These are phyloP conservation scores for Pomacea canaliculata DNA, from an alignment of 2,888 invertebrate species.

Conservation along the genomic window DNA sequence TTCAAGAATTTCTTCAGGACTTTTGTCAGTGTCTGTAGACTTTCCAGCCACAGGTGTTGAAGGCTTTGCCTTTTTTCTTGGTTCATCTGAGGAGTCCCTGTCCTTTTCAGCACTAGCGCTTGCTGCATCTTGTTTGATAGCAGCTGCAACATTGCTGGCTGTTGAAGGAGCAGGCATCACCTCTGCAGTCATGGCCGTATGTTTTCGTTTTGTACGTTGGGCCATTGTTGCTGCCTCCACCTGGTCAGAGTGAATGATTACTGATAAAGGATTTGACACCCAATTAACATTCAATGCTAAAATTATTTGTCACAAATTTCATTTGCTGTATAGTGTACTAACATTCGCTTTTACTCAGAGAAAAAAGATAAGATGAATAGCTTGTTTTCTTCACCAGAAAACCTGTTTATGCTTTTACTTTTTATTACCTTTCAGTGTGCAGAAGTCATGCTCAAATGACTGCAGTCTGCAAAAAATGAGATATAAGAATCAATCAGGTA, in stretches of 20 bases:
- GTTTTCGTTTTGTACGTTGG: conserved; percentile 50
- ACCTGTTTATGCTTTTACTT: no score
- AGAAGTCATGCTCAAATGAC: no score
- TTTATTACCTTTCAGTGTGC: no score
- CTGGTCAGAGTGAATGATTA: no score
- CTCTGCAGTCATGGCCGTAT: conserved; percentile 56
- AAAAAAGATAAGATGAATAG: neutral
- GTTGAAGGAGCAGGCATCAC: conserved; percentile 52
- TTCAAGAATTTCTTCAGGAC: conserved; percentile 52
- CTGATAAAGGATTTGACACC: no score
- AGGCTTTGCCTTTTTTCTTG: conserved; percentile 32
- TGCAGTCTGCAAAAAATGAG: no score
- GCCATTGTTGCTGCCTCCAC: conserved; percentile 38
- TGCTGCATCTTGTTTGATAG: conserved; percentile 27
- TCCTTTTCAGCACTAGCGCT: conserved; percentile 20
- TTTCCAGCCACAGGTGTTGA: conserved; percentile 16
- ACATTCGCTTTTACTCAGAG: neutral
- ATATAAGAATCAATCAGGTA: no score
- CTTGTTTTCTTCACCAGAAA: no score
- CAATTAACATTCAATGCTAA: no score
- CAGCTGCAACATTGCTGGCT: conserved; percentile 38
- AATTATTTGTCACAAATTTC: no score
- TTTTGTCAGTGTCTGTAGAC: conserved; percentile 37
- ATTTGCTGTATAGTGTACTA: no score
- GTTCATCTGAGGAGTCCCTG: conserved; percentile 27